These are phyloP conservation scores for Ruditapes philippinarum DNA, from an alignment of 1,140 invertebrate genomes.

Conservation along the genomic window DNA sequence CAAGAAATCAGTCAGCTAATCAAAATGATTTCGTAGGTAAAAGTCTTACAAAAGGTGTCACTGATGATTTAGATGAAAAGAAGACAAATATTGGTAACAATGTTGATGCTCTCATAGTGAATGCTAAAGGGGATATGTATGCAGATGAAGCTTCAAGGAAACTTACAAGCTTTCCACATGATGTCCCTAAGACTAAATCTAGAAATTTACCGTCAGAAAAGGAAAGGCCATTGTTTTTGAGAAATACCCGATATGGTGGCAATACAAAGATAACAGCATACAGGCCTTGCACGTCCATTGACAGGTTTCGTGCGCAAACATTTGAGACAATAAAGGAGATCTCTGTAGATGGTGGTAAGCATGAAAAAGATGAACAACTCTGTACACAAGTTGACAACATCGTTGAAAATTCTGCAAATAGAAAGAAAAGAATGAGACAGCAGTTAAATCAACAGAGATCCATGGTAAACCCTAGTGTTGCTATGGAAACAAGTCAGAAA, in stretches of 20 bases:
- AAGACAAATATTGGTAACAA: no score
- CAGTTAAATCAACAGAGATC: not conserved
- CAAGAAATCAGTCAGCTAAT: no score
- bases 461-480: not conserved
- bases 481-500: not conserved
- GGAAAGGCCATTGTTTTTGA: not conserved
- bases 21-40: no score
- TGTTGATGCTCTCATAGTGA: no score
- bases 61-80: no score
- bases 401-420: not conserved
- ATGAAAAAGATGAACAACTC: not conserved
- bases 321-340: not conserved
- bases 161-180: no score
- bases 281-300: not conserved
- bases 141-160: no score
- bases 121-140: no score
- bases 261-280: not conserved
- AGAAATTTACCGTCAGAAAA: not conserved
- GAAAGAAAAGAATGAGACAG: not conserved
- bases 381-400: conserved; percentile 8
- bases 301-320: not conserved
- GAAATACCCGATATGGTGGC: not conserved
- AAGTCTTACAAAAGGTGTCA: no score
- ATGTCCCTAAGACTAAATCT: not conserved
- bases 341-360: not conserved